Evolutionary conservation across 1,140 invertebrate genomes (phyloP).

Genomic region (Drosophila kohkoa): DNA sequence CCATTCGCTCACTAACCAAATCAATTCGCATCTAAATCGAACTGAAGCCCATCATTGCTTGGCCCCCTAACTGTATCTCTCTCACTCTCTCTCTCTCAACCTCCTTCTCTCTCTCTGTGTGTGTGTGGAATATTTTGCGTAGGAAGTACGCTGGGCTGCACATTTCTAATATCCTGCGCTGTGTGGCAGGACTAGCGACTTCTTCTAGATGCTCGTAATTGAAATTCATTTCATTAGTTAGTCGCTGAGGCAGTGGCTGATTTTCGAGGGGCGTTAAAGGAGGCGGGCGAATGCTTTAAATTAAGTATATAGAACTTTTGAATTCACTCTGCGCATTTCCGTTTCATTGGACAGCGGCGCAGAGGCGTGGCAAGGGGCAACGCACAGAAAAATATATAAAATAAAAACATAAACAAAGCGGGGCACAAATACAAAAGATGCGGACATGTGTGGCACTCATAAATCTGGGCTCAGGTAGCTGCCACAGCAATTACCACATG

Average conservation of each 20-base stretch:
- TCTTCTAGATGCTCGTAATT: constrained; percentile 56
- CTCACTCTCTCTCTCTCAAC: background rate
- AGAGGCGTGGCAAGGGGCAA: constrained; percentile 63
- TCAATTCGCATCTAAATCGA: constrained; percentile 78
- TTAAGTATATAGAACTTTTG: constrained; percentile 29
- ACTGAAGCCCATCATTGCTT: constrained; percentile 67
- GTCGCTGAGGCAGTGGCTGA: background rate
- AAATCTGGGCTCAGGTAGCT: constrained; percentile 60
- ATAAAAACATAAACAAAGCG: constrained; percentile 6
- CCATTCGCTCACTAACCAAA: constrained; percentile 75
- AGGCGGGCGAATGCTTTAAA: constrained; percentile 7
- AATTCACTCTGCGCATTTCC: background rate
- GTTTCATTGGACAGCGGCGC: background rate
- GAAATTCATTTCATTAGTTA: constrained; percentile 73
- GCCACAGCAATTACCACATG: constrained; percentile 76
- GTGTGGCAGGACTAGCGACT: constrained; percentile 5
- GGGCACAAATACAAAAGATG: constrained; percentile 6
- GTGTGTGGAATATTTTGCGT: constrained; percentile 63
- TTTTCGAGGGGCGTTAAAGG: background rate
- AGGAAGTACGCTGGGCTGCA: constrained; percentile 79
- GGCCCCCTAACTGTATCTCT: constrained; percentile 32
- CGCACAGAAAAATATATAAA: constrained; percentile 1
- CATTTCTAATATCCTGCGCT: constrained; percentile 80
- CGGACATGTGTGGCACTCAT: constrained; percentile 46
- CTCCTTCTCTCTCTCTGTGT: constrained; percentile 14